phyloP scores from a whole-genome alignment of 2,113 vertebrate species.

The Tretioscincus oriximinensis region DNA sequence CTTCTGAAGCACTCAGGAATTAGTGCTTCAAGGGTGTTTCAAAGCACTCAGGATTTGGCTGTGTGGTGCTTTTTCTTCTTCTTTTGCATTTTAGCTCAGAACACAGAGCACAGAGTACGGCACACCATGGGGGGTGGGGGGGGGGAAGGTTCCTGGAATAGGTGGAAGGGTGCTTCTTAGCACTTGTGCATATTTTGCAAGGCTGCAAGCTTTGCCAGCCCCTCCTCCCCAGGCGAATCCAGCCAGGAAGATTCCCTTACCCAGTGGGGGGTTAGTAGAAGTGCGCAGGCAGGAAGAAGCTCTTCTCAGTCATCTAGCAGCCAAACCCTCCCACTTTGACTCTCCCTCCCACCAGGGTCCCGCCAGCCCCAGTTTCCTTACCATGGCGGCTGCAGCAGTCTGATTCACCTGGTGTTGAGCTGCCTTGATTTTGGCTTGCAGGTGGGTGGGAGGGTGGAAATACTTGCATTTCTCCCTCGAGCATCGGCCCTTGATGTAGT shows the following conservation, averaged over 20 bases:
- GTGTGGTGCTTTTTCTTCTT: too few relatives aligned
- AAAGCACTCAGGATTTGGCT: neutral
- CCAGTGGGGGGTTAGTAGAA: too few relatives aligned
- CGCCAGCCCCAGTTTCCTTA: constrained; percentile 69
- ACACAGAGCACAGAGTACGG: neutral
- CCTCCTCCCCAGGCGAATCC: too few relatives aligned
- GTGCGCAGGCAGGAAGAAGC: neutral
- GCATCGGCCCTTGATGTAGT: constrained; percentile 98
- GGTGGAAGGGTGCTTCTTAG: neutral
- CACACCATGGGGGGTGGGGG: too few relatives aligned
- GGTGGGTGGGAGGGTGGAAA: constrained; percentile 95
- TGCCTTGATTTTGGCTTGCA: constrained; percentile 98
- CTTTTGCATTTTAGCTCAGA: too few relatives aligned
- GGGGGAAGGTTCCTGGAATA: neutral
- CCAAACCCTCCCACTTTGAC: constrained; percentile 4
- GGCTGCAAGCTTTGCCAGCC: neutral
- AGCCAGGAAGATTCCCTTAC: too few relatives aligned
- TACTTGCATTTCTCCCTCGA: constrained; percentile 98
- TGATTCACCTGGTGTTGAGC: constrained; percentile 95
- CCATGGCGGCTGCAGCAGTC: constrained; percentile 83
- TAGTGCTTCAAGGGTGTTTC: too few relatives aligned
- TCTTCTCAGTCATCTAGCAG: too few relatives aligned
- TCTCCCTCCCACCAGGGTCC: neutral
- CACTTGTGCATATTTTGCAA: neutral
- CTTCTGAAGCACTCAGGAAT: too few relatives aligned